Conservation (phyloP, 1,140 invertebrate genomes). For the Diorhabda carinulata region DNA sequence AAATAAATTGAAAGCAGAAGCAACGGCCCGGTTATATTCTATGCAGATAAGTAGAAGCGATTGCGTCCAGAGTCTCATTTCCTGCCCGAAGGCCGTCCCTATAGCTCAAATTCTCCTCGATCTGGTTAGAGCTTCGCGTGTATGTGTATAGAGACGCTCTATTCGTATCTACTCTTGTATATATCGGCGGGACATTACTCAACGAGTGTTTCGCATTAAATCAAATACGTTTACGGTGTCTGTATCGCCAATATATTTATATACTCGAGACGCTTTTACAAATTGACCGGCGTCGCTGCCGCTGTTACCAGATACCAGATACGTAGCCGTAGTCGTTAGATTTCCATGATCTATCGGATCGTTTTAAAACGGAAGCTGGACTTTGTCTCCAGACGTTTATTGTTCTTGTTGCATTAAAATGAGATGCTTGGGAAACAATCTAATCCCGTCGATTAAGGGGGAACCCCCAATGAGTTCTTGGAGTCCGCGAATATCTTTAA, state of each 20-base stretch:
- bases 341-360: not conserved
- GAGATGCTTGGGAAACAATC: no score
- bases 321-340: not conserved
- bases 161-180: constrained; percentile 23
- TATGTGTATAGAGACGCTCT: constrained; percentile 9
- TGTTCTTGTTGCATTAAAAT: no score
- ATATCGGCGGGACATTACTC: constrained; percentile 24
- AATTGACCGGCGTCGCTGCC: not conserved
- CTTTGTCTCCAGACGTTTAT: no score
- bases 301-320: not conserved
- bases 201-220: constrained; percentile 25
- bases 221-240: constrained; percentile 18
- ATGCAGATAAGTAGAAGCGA: constrained; percentile 37
- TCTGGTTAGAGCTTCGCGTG: constrained; percentile 11
- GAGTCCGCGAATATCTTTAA: no score
- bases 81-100: constrained; percentile 28
- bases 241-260: not conserved
- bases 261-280: not conserved
- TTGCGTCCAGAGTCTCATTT: constrained; percentile 38
- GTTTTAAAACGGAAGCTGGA: no score
- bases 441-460: no score
- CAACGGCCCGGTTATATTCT: constrained; percentile 34
- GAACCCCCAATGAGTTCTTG: no score
- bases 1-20: constrained; percentile 36
- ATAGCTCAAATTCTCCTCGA: constrained; percentile 11